phyloP scores from a whole-genome alignment of 2,113 vertebrate genomes.

The Spilogale gracilis region DNA sequence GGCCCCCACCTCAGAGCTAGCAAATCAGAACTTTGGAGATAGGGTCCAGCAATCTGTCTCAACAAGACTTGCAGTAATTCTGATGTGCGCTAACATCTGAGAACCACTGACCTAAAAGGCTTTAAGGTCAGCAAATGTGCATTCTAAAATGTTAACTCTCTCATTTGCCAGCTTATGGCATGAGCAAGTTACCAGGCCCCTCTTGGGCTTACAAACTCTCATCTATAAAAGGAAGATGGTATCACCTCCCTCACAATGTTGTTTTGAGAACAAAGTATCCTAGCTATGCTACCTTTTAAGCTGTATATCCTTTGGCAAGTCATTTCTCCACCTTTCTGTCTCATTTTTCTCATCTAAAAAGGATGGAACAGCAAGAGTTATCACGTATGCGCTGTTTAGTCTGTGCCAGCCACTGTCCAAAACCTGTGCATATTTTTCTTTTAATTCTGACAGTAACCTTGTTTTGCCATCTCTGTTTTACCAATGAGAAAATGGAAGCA shows the following conservation, averaged over 20 bases:
- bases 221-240: background rate
- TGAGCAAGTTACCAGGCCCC: background rate
- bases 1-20: background rate
- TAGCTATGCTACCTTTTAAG: background rate
- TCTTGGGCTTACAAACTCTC: background rate
- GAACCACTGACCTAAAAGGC: background rate
- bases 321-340: background rate
- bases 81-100: background rate
- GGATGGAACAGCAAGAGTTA: background rate
- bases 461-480: background rate
- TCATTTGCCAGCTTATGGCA: background rate
- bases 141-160: background rate
- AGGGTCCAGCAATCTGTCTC: background rate
- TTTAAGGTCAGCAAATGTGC: background rate
- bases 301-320: background rate
- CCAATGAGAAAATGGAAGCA: background rate
- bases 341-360: slow-evolving; percentile 23
- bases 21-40: background rate
- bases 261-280: background rate
- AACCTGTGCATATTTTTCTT: slow-evolving; percentile 3
- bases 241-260: background rate
- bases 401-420: background rate
- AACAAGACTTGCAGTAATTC: background rate
- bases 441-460: background rate
- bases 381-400: background rate